phyloP scores from a whole-genome alignment of 2,888 invertebrate species.

The Nematopogon swammerdamellus region DNA sequence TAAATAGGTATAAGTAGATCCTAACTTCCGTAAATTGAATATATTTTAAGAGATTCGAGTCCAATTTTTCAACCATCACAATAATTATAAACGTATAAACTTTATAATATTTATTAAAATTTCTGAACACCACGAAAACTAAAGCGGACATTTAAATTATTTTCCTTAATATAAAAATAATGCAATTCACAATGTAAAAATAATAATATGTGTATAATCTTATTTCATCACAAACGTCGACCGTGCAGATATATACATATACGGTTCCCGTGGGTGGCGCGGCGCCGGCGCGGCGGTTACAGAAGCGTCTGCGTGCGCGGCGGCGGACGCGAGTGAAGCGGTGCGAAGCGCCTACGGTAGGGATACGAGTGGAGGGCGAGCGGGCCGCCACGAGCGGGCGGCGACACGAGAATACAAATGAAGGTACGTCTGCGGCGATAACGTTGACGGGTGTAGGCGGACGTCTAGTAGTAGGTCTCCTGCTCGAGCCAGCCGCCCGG shows the following conservation, averaged over 20 bases:
- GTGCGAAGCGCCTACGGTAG: conserved; percentile 49
- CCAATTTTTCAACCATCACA: neutral
- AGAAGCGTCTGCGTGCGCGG: too few relatives aligned
- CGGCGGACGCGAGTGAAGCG: conserved; percentile 16
- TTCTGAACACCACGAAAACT: neutral
- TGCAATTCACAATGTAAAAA: conserved; percentile 36
- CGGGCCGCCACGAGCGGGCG: neutral
- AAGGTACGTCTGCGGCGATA: conserved; percentile 35
- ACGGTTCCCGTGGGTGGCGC: conserved; percentile 24
- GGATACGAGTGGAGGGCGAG: conserved; percentile 21
- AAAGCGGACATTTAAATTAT: neutral
- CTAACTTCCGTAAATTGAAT: neutral
- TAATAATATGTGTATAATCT: conserved; percentile 31
- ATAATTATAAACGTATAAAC: neutral
- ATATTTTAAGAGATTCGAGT: neutral
- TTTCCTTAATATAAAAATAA: conserved; percentile 39
- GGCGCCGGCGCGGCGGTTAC: conserved; percentile 14
- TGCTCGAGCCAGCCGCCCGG: conserved; percentile 99
- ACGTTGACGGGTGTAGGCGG: neutral
- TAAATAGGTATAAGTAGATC: neutral
- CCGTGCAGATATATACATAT: conserved; percentile 49
- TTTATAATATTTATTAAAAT: neutral
- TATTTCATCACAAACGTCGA: conserved; percentile 41
- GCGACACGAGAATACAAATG: conserved; percentile 43
- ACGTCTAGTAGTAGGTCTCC: conserved; percentile 94